Conservation (phyloP, 35 echinoderm and acorn worm genomes). For the Heliocidaris erythrogramma region DNA sequence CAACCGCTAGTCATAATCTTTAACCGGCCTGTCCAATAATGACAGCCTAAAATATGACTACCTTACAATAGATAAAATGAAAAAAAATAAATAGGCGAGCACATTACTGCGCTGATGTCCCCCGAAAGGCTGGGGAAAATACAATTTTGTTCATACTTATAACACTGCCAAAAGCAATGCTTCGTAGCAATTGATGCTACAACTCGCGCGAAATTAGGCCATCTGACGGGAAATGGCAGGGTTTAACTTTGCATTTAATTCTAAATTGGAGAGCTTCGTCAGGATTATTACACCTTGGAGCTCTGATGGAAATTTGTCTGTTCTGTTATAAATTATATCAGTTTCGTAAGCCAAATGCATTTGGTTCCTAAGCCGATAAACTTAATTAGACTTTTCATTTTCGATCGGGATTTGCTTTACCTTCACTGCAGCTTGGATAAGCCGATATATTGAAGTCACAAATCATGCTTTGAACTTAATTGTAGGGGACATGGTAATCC, state of each 20-base stretch:
- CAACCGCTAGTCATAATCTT: no score
- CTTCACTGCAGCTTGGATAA: neutral
- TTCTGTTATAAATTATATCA: neutral
- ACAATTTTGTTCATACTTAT: no score
- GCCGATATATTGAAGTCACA: neutral
- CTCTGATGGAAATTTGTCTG: neutral
- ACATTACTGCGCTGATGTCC: no score
- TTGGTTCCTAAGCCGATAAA: neutral
- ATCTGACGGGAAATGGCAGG: neutral
- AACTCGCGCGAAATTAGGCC: no score
- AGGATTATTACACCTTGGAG: neutral
- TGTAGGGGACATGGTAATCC: neutral
- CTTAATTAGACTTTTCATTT: slow-evolving; percentile 7
- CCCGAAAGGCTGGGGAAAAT: no score
- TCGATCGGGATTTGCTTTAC: neutral
- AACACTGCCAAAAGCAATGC: no score
- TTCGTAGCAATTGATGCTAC: no score
- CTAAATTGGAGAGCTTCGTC: neutral
- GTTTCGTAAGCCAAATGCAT: neutral
- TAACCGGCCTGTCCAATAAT: no score
- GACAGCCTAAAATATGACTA: no score
- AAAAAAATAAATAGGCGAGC: no score
- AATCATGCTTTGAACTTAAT: neutral
- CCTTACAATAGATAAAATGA: no score
- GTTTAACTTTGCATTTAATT: neutral